phyloP scores from a whole-genome alignment of 2,888 invertebrate species.

The Catocala nupta region DNA sequence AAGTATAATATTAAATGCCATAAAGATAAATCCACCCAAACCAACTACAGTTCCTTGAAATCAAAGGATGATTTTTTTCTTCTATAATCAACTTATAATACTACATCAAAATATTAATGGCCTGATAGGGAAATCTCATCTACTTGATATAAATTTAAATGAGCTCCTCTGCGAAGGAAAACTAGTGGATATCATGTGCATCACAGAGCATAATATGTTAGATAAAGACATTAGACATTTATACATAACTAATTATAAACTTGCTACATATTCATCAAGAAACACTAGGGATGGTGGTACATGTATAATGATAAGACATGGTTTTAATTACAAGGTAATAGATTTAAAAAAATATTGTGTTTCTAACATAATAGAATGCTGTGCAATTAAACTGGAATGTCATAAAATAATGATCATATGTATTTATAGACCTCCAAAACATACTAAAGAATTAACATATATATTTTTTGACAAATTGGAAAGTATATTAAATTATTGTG shows the following conservation, averaged over 20 bases:
- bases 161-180: background rate
- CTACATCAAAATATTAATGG: background rate
- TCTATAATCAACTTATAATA: background rate
- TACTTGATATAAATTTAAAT: background rate
- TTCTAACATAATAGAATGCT: constrained; percentile 3
- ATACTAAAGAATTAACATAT: background rate
- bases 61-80: background rate
- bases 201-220: constrained; percentile 1
- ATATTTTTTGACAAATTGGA: constrained; percentile 3
- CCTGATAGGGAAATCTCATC: background rate
- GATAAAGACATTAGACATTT: background rate
- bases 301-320: background rate
- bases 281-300: constrained; percentile 5
- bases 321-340: background rate
- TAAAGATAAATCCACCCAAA: background rate
- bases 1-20: background rate
- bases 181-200: background rate
- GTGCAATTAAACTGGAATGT: background rate
- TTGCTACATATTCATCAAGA: background rate
- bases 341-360: background rate
- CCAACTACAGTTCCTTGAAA: background rate
- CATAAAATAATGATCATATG: background rate
- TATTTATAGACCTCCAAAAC: constrained; percentile 5
- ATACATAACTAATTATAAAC: background rate
- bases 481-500: background rate